Conservation (phyloP, 2,113 vertebrate species). For the Otus sunia region DNA sequence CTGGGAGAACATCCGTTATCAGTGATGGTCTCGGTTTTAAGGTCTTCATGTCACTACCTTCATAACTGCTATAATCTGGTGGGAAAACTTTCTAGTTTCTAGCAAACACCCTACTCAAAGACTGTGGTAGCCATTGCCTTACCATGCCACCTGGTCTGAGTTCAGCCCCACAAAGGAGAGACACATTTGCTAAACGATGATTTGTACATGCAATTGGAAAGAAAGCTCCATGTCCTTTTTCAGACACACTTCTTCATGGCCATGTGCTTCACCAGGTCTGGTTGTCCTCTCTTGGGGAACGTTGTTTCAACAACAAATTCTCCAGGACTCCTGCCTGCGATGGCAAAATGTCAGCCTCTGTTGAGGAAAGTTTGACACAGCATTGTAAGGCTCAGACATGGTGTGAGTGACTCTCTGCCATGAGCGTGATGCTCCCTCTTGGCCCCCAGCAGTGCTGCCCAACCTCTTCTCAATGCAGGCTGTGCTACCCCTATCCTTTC, state of each 20-base stretch:
- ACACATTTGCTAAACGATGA: neutral
- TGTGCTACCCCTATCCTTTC: neutral
- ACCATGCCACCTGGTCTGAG: neutral
- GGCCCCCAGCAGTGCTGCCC: neutral
- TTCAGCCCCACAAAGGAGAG: neutral
- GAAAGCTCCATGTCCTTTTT: neutral
- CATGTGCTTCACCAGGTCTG: neutral
- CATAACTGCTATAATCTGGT: neutral
- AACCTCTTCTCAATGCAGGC: neutral
- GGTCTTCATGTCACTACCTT: neutral
- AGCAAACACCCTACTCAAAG: neutral
- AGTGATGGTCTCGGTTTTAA: neutral
- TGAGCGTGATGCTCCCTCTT: neutral
- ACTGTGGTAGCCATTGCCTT: neutral
- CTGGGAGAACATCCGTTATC: neutral
- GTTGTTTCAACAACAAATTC: fast-evolving
- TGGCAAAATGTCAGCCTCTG: neutral
- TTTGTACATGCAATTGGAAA: neutral
- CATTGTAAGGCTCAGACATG: neutral
- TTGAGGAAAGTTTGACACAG: fast-evolving
- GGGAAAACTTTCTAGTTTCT: neutral
- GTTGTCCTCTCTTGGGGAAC: neutral
- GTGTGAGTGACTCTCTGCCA: neutral
- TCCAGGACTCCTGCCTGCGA: neutral
- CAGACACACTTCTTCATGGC: neutral